Percentiles rank a stretch among this genome's conserved stretches.
Evolutionary conservation across 1,140 invertebrate species (phyloP).

Genomic region (Pseudoatta argentina): DNA sequence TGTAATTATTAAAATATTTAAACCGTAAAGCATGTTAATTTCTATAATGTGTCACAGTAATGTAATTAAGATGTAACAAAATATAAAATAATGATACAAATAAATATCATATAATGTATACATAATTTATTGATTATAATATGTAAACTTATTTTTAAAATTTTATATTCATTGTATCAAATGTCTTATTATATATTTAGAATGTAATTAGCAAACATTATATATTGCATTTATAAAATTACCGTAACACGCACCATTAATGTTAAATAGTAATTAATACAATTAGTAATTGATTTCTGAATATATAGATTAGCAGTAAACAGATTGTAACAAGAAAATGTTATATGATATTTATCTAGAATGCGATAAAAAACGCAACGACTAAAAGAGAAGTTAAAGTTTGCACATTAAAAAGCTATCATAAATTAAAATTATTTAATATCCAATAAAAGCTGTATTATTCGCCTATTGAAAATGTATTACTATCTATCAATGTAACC

Average conservation of each 20-base stretch:
- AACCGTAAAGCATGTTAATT: slow-evolving; percentile 1
- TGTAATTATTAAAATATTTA: slow-evolving; percentile 8
- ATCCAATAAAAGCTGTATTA: neutral
- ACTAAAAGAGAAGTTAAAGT: too few relatives aligned
- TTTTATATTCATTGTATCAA: neutral
- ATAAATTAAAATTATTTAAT: neutral
- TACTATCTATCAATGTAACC: neutral
- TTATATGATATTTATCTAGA: neutral
- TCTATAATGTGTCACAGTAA: neutral
- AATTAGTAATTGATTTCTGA: slow-evolving; percentile 29
- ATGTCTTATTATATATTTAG: slow-evolving; percentile 13
- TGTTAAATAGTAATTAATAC: neutral
- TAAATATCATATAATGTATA: neutral
- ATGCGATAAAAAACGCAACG: neutral
- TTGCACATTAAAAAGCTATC: neutral
- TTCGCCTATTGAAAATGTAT: neutral
- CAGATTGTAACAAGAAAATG: neutral
- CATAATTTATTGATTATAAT: neutral
- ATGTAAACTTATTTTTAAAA: neutral
- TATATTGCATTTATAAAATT: neutral
- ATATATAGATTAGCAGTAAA: slow-evolving; percentile 3
- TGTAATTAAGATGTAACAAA: neutral
- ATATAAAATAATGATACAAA: neutral
- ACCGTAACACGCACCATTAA: neutral
- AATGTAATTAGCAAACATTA: neutral